Evolutionary conservation across 2,113 vertebrate genomes (phyloP).

Genomic region (Gasterosteus aculeatus): DNA sequence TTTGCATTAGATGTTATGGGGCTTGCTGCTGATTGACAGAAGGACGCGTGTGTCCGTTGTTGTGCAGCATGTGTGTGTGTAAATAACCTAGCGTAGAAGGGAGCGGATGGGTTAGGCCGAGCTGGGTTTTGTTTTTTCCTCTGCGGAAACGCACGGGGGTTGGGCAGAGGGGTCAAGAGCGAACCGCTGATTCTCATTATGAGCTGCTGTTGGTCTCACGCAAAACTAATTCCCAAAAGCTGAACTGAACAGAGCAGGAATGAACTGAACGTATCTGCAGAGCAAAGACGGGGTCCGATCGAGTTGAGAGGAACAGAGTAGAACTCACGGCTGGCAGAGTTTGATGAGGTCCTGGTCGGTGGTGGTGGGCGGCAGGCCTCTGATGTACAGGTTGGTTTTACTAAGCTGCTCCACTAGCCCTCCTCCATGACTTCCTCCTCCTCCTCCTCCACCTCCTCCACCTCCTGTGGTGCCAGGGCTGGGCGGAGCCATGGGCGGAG

Average conservation of each 20-base stretch:
- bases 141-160: constrained; percentile 59
- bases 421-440: constrained; percentile 83
- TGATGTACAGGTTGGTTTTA: constrained; percentile 99
- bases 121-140: constrained; percentile 63
- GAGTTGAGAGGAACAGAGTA: constrained; percentile 15
- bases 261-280: constrained; percentile 25
- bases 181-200: constrained; percentile 67
- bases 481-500: constrained; percentile 97
- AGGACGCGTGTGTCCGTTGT: constrained; percentile 9
- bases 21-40: not conserved
- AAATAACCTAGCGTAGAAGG: constrained; percentile 14
- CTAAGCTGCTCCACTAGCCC: constrained; percentile 91
- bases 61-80: constrained; percentile 27
- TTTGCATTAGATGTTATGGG: not conserved
- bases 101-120: constrained; percentile 65
- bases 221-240: constrained; percentile 57
- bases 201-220: constrained; percentile 53
- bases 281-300: not conserved
- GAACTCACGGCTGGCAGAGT: constrained; percentile 84
- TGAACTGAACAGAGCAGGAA: constrained; percentile 37
- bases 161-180: constrained; percentile 60
- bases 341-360: constrained; percentile 85
- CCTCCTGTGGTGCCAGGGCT: constrained; percentile 96
- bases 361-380: constrained; percentile 94
- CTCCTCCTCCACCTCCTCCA: constrained; percentile 54